These are phyloP conservation scores for Todiramphus chloris DNA, from an alignment of 2,113 vertebrate species.

Conservation along the genomic window DNA sequence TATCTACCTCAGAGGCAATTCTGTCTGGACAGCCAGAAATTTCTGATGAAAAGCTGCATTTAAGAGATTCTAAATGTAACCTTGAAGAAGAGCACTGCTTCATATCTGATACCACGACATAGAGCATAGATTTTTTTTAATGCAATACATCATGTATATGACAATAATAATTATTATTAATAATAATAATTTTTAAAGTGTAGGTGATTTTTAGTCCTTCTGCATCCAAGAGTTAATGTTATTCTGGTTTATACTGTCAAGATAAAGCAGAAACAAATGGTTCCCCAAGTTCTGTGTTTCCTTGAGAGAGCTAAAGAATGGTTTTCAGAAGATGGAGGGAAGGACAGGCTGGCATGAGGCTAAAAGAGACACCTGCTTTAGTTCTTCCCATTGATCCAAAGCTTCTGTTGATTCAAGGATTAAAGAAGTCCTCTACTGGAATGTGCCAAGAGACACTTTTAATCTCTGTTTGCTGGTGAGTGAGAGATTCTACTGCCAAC, in stretches of 20 bases:
- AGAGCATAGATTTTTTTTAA: neutral
- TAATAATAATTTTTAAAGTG: neutral
- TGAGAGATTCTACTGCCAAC: neutral
- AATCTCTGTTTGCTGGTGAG: conserved; percentile 22
- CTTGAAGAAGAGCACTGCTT: neutral
- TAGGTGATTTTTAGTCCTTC: neutral
- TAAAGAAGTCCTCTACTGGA: conserved; percentile 29
- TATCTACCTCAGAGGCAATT: neutral
- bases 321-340: conserved; percentile 21
- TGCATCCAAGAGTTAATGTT: neutral
- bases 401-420: conserved; percentile 38
- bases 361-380: conserved; percentile 28
- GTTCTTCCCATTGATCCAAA: conserved; percentile 36
- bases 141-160: neutral
- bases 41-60: neutral
- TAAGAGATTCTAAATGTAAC: neutral
- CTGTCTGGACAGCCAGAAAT: neutral
- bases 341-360: neutral
- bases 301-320: conserved; percentile 15
- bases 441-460: conserved; percentile 43
- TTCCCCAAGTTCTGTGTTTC: neutral
- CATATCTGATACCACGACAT: neutral
- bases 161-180: neutral
- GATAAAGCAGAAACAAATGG: conserved; percentile 40
- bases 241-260: conserved; percentile 4